phyloP scores from a whole-genome alignment of 2,113 vertebrate species.

The Lampris megalopsis region DNA sequence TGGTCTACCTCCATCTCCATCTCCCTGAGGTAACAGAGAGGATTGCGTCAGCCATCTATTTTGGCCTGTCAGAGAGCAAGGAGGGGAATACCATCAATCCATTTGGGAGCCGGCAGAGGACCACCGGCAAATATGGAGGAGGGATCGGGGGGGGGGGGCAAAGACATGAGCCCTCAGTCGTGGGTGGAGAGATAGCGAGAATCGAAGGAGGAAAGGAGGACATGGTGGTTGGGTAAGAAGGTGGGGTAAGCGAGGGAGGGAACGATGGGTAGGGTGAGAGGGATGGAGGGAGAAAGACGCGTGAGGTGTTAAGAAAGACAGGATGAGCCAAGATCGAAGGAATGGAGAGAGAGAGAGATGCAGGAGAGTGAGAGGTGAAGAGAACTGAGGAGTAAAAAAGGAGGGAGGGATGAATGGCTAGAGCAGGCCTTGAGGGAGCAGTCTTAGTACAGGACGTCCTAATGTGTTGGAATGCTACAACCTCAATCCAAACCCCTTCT shows the following conservation, averaged over 20 bases:
- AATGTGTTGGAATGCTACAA: slow-evolving; percentile 57
- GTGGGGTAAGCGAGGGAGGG: slow-evolving; percentile 32
- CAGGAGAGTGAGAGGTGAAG: slow-evolving; percentile 45
- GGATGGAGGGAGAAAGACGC: neutral
- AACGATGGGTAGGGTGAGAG: slow-evolving; percentile 19
- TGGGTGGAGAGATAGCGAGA: slow-evolving; percentile 43
- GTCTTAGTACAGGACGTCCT: slow-evolving; percentile 66
- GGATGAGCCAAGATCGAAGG: slow-evolving; percentile 43
- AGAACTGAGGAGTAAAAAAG: slow-evolving; percentile 16
- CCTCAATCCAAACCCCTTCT: slow-evolving; percentile 13
- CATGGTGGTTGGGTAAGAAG: slow-evolving; percentile 54
- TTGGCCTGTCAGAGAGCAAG: slow-evolving; percentile 36
- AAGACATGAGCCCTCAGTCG: slow-evolving; percentile 57
- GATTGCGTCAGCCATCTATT: slow-evolving; percentile 65
- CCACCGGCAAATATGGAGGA: slow-evolving; percentile 70
- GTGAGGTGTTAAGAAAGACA: slow-evolving; percentile 61
- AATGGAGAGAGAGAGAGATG: slow-evolving; percentile 44
- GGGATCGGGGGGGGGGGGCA: slow-evolving; percentile 42
- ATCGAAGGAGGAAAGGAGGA: slow-evolving; percentile 37
- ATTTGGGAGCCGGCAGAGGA: slow-evolving; percentile 58
- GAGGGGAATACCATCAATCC: slow-evolving; percentile 69
- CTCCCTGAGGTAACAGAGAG: slow-evolving; percentile 52
- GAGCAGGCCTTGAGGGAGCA: slow-evolving; percentile 56
- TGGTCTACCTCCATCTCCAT: slow-evolving; percentile 12
- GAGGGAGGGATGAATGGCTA: slow-evolving; percentile 36